phyloP scores from a whole-genome alignment of 2,113 vertebrate genomes.

The Crotalus viridis region DNA sequence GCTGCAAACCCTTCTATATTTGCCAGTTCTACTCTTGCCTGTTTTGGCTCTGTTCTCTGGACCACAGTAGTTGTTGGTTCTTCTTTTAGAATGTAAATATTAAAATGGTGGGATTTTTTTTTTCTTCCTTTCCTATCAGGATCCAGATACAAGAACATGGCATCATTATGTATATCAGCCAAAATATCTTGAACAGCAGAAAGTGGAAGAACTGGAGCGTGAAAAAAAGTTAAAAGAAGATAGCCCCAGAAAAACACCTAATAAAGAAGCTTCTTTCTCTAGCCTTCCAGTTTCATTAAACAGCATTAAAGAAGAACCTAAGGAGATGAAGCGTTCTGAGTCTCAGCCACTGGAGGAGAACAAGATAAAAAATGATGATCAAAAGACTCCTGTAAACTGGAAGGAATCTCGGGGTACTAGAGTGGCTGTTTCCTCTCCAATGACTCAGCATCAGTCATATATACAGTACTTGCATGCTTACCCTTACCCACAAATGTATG shows the following conservation, averaged over 20 bases:
- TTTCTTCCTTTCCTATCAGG: conserved; percentile 68
- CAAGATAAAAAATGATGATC: conserved; percentile 80
- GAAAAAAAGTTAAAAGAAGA: conserved; percentile 87
- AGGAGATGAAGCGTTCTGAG: conserved; percentile 82
- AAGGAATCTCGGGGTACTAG: conserved; percentile 86
- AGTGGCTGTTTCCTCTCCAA: conserved; percentile 86
- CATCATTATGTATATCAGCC: conserved; percentile 88
- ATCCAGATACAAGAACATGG: conserved; percentile 90
- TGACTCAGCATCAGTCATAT: conserved; percentile 92
- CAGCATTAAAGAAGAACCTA: conserved; percentile 84
- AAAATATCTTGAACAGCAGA: conserved; percentile 90
- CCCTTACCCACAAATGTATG: conserved; percentile 94
- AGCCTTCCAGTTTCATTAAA: conserved; percentile 76
- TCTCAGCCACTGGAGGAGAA: conserved; percentile 78
- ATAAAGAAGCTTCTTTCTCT: conserved; percentile 76
- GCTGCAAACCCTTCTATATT: not conserved
- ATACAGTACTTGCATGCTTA: conserved; percentile 95
- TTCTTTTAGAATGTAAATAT: conserved; percentile 24
- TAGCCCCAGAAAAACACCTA: conserved; percentile 85
- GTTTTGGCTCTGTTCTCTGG: not conserved
- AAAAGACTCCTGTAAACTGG: conserved; percentile 82
- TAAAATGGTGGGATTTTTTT: conserved; percentile 16
- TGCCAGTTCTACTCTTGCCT: not conserved
- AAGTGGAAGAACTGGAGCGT: conserved; percentile 81
- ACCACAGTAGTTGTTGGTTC: not conserved